Percentiles rank a stretch among this genome's conserved stretches.
These are phyloP conservation scores for Harpegnathos saltator DNA, from an alignment of 1,140 invertebrate species.

Conservation along the genomic window DNA sequence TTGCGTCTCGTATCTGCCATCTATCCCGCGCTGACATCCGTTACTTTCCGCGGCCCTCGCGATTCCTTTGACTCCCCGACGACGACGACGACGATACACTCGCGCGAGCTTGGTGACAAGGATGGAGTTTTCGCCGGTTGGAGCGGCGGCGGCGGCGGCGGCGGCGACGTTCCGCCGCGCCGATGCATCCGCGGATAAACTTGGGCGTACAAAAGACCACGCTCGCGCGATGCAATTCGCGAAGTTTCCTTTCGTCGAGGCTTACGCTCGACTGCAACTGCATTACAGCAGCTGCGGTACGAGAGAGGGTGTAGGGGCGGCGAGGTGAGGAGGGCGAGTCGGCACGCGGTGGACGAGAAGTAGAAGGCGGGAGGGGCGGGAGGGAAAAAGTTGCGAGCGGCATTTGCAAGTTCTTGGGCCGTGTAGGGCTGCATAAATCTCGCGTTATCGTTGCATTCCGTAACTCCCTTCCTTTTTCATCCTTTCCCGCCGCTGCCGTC, in stretches of 20 bases:
- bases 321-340: neutral
- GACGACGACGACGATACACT: constrained; percentile 36
- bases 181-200: constrained; percentile 59
- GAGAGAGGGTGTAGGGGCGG: neutral
- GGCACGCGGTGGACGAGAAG: neutral
- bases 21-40: constrained; percentile 20
- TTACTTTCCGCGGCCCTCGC: constrained; percentile 4
- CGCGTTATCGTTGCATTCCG: constrained; percentile 67
- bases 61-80: constrained; percentile 30
- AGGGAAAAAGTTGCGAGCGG: constrained; percentile 58
- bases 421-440: constrained; percentile 68
- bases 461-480: constrained; percentile 36
- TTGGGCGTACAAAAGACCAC: constrained; percentile 44
- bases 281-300: constrained; percentile 41
- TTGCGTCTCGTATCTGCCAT: constrained; percentile 41
- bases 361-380: neutral
- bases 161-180: neutral
- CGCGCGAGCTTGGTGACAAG: constrained; percentile 22
- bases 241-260: constrained; percentile 58
- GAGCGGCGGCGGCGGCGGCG: too few species aligned
- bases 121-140: constrained; percentile 49
- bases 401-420: constrained; percentile 68
- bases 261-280: constrained; percentile 54
- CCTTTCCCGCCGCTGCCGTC: neutral
- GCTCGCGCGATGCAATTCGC: constrained; percentile 54